Evolutionary conservation across 1,140 invertebrate genomes (phyloP).

Genomic region (Bombus terrestris): DNA sequence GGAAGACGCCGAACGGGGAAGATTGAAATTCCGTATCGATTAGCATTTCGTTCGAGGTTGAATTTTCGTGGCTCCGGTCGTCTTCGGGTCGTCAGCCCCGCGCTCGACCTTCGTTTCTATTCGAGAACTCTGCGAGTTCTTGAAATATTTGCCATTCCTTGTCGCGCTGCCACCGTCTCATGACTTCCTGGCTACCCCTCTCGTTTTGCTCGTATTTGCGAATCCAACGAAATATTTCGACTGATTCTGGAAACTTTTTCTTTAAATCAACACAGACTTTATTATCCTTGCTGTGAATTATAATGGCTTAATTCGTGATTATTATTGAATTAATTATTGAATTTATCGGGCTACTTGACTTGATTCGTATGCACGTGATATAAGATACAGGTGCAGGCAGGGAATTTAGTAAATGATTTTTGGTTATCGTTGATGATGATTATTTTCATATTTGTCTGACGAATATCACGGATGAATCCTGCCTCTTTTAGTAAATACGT

Average conservation of each 20-base stretch:
- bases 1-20: constrained; percentile 39
- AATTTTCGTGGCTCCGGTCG: constrained; percentile 44
- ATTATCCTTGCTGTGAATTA: neutral
- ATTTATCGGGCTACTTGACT: neutral
- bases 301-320: too few species aligned
- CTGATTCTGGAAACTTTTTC: neutral
- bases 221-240: too few species aligned
- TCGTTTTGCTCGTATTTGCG: neutral
- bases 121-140: constrained; percentile 13
- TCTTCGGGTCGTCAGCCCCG: constrained; percentile 49
- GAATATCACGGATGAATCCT: too few species aligned
- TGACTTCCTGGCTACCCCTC: neutral
- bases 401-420: too few species aligned
- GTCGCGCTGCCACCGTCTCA: neutral
- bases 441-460: too few species aligned
- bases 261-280: neutral
- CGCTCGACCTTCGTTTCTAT: constrained; percentile 52
- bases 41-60: constrained; percentile 42
- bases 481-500: too few species aligned
- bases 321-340: neutral
- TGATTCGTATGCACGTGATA: too few species aligned
- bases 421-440: too few species aligned
- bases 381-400: too few species aligned
- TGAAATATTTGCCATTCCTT: constrained; percentile 45
- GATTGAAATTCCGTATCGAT: constrained; percentile 71